phyloP scores from a whole-genome alignment of 2,797 vertebrate species.

The Periparus ater region DNA sequence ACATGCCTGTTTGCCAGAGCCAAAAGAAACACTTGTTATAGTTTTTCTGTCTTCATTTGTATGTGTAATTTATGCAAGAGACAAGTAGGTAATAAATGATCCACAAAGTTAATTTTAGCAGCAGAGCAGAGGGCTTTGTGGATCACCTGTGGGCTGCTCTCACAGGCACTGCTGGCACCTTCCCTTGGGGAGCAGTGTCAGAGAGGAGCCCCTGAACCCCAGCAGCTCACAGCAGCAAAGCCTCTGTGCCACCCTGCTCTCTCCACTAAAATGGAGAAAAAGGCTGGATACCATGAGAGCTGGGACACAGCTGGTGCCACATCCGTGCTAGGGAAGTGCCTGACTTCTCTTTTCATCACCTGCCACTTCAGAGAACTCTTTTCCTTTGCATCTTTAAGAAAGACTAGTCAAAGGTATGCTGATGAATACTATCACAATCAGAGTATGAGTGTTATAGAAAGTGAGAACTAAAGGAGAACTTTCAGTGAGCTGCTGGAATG shows the following conservation, averaged over 20 bases:
- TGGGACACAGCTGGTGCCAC: not conserved
- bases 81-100: constrained; percentile 50
- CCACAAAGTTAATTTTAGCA: constrained; percentile 19
- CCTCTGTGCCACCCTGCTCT: not conserved
- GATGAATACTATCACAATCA: not conserved
- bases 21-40: constrained; percentile 49
- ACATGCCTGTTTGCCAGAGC: constrained; percentile 38
- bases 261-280: accelerated
- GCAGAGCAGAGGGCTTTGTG: not conserved
- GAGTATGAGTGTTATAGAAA: accelerated
- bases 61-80: constrained; percentile 56
- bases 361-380: not conserved
- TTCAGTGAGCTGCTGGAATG: not conserved
- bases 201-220: not conserved
- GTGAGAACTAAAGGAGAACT: not conserved
- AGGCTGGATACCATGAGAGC: not conserved
- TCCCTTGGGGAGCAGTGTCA: not conserved
- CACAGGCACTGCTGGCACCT: not conserved
- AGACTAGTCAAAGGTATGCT: not conserved
- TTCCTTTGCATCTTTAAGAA: not conserved
- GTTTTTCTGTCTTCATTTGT: constrained; percentile 37
- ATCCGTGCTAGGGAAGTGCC: not conserved
- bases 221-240: not conserved
- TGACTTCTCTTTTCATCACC: not conserved
- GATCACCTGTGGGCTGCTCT: not conserved